Conservation (phyloP, 2,888 invertebrate genomes). For the Sceliomorpha sp. region DNA sequence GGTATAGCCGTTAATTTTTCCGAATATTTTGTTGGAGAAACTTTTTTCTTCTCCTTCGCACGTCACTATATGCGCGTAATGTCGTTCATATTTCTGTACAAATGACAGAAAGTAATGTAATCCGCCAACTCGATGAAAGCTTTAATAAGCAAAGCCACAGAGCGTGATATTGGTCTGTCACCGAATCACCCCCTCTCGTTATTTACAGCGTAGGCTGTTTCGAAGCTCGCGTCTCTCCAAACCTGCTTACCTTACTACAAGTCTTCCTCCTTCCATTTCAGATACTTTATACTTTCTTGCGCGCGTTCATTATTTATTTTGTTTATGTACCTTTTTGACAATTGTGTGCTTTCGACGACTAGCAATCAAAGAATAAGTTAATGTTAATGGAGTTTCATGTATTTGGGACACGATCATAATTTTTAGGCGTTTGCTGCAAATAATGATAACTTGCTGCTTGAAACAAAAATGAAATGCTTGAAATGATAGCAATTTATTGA, state of each 20-base stretch:
- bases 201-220: conserved; percentile 36
- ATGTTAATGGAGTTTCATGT: too few species aligned
- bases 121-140: conserved; percentile 36
- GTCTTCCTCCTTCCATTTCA: conserved; percentile 2
- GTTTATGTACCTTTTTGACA: too few species aligned
- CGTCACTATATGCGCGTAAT: neutral
- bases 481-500: too few species aligned
- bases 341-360: too few species aligned
- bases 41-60: neutral
- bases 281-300: conserved; percentile 12
- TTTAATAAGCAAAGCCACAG: conserved; percentile 71
- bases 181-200: conserved; percentile 58
- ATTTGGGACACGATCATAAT: too few species aligned
- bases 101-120: conserved; percentile 33
- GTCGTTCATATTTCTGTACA: conserved; percentile 13
- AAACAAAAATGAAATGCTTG: too few species aligned
- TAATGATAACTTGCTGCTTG: too few species aligned
- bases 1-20: conserved; percentile 22
- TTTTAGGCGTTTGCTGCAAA: too few species aligned
- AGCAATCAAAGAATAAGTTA: too few species aligned
- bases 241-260: conserved; percentile 9
- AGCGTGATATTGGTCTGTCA: conserved; percentile 73
- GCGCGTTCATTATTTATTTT: too few species aligned
- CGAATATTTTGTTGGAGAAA: too few species aligned
- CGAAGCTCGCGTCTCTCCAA: conserved; percentile 9